These are phyloP conservation scores for Brachycybe producta DNA, from an alignment of 2,888 invertebrate species.

Conservation along the genomic window DNA sequence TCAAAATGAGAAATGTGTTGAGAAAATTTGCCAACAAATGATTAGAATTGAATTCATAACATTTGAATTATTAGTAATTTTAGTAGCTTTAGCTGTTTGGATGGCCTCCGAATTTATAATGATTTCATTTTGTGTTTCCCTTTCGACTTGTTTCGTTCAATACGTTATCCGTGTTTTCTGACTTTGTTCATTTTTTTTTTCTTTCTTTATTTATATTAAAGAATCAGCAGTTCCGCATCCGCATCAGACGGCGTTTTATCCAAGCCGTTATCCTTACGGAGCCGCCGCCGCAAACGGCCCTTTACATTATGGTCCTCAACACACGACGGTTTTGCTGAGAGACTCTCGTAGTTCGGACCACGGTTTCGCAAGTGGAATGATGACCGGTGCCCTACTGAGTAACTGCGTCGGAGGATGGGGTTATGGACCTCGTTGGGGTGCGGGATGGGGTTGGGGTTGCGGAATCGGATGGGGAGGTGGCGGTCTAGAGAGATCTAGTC, in stretches of 20 bases:
- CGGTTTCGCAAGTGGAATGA: neutral
- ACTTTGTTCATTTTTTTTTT: neutral
- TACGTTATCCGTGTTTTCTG: neutral
- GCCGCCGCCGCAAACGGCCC: too few species aligned
- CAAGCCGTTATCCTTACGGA: too few species aligned
- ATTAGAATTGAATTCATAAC: too few species aligned
- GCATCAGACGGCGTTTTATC: too few species aligned
- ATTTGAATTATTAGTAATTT: neutral
- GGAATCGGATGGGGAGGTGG: constrained; percentile 15
- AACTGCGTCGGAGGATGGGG: too few species aligned
- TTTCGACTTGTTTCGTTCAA: neutral
- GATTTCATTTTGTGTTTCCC: neutral
- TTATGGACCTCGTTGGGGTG: constrained; percentile 13
- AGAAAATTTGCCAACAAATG: too few species aligned
- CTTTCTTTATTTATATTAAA: neutral
- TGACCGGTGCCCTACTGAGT: neutral
- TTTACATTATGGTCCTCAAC: too few species aligned
- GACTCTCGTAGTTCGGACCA: neutral
- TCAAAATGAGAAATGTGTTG: too few species aligned
- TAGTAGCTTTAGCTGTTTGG: neutral
- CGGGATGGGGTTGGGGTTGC: constrained; percentile 2
- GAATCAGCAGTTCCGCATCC: neutral
- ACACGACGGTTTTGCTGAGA: neutral
- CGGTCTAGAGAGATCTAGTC: constrained; percentile 2
- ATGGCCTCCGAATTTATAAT: neutral